These are phyloP conservation scores for Drosophila fulvimacula DNA, from an alignment of 2,888 invertebrate species.

Conservation along the genomic window DNA sequence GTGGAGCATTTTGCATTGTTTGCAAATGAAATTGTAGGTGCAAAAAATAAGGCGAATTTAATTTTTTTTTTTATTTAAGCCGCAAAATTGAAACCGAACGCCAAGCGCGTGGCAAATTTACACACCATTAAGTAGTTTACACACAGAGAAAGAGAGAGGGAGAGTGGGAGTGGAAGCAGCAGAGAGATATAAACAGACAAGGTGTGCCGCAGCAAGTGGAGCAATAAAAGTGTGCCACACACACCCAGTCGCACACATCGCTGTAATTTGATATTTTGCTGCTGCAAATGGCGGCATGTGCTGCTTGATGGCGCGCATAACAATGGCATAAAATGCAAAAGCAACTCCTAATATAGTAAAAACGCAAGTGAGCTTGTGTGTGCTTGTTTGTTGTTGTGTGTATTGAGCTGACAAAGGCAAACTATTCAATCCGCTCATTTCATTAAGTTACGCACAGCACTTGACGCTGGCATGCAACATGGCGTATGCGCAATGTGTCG, in stretches of 20 bases:
- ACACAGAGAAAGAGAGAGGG: constrained; percentile 27
- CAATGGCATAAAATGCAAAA: constrained; percentile 48
- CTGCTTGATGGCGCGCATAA: constrained; percentile 63
- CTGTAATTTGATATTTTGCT: constrained; percentile 75
- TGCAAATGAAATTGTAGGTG: constrained; percentile 54
- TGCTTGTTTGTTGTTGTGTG: constrained; percentile 15
- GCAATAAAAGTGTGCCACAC: constrained; percentile 57
- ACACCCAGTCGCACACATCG: constrained; percentile 18
- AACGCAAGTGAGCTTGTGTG: constrained; percentile 26
- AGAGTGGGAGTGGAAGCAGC: background rate
- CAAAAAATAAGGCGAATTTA: constrained; percentile 61
- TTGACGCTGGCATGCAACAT: constrained; percentile 57
- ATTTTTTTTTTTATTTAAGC: constrained; percentile 72
- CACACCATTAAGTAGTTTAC: constrained; percentile 84
- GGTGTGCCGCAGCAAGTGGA: constrained; percentile 62
- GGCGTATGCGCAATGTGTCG: constrained; percentile 70
- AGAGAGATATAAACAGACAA: constrained; percentile 32
- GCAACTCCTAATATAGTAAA: constrained; percentile 73
- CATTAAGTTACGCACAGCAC: constrained; percentile 73
- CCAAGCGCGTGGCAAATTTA: constrained; percentile 77
- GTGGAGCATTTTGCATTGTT: constrained; percentile 43
- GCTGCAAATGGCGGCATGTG: constrained; percentile 65
- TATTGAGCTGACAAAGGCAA: constrained; percentile 39
- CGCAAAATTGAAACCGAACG: constrained; percentile 76
- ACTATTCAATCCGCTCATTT: constrained; percentile 80